Conservation (phyloP, 2,113 vertebrate species). For the Grammomys dolichurus region DNA sequence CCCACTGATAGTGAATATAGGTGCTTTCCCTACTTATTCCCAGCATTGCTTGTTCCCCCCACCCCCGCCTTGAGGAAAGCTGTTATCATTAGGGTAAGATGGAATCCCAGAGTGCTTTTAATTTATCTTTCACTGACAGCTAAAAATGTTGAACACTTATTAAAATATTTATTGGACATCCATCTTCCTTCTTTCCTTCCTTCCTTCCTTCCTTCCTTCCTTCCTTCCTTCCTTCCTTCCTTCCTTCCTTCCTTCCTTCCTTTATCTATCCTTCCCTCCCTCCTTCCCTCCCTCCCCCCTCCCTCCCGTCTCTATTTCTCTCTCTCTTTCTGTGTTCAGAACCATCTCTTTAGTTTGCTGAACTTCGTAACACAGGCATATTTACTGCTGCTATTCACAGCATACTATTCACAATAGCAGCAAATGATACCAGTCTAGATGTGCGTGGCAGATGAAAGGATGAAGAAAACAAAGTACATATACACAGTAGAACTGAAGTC, state of each 20-base stretch:
- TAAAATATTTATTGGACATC: background rate
- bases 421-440: background rate
- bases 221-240: background rate
- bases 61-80: background rate
- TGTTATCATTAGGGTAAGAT: background rate
- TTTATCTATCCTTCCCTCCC: no score
- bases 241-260: no score
- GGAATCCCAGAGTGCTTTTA: background rate
- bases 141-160: background rate
- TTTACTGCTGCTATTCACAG: background rate
- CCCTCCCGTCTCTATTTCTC: fast-evolving
- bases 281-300: no score
- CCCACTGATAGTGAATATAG: background rate
- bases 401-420: background rate
- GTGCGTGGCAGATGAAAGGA: background rate
- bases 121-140: background rate
- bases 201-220: background rate
- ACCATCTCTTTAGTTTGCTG: background rate
- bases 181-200: no score
- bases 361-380: background rate
- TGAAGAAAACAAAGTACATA: background rate
- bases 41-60: background rate
- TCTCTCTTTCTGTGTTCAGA: background rate
- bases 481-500: background rate
- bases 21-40: background rate